Evolutionary conservation across 2,797 vertebrate genomes (phyloP), one percentile per base, ranked within the genome.

Genomic region (Huso huso): DNA sequence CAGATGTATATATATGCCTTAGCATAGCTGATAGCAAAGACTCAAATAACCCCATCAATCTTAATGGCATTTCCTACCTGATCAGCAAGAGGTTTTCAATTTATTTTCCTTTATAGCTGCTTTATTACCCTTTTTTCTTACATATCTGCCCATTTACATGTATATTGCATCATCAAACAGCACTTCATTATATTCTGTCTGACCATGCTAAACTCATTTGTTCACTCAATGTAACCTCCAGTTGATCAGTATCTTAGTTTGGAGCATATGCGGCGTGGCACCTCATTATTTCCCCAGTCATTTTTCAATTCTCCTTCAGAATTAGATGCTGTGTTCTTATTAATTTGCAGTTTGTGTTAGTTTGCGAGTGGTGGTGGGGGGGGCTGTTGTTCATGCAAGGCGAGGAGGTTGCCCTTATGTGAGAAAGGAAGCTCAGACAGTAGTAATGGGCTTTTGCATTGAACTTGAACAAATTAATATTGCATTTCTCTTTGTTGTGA

Each of bases 11-110:
- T 48, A 55, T 69, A 69, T 74, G 70, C 73, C 71, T 77, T 62
- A 71, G 66, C 10, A 66, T 5, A 12, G 70, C 70, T 75, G 67
- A 70, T 72, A 71, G 66, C 72, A 3, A 65, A 60, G 70, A 69
- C 71, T 74, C 72, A 63, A 67, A 73, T 77, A 71, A 76, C 71
- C 61, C 61, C 68, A 78, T 86, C 73, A 72, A 74, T 85, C 77
- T 73, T 74, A 51, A 23, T 64, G 78, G 64, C 69, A 50, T 74
- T 75, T 73, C 71, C 70, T 72, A 67, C 65, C 75, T 82, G 74
- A 80, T 79, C 72, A 76, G 74, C 69, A 75, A 62, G 74, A 74
- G 67, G 1, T 66, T 74, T 71, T 51, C 51, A 48, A 61, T 72
- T 70, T 69, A 50, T 68, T 75, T 77, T 65, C 73, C 63, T 72